phyloP scores from a whole-genome alignment of 2,797 vertebrate species.

The Pseudomugil gertrudae region DNA sequence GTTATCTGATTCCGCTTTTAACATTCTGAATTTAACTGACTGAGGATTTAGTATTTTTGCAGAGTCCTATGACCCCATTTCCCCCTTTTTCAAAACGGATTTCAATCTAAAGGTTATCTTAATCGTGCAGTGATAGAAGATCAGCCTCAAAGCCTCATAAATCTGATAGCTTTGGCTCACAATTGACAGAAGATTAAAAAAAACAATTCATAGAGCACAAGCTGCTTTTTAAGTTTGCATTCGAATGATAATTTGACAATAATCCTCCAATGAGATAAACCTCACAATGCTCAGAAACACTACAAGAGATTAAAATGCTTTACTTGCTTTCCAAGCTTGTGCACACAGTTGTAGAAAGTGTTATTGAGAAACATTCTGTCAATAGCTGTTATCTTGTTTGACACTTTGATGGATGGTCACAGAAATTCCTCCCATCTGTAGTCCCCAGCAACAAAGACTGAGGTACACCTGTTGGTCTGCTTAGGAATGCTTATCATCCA shows the following conservation, averaged over 20 bases:
- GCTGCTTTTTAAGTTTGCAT: too few relatives aligned
- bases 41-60: background rate
- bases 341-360: background rate
- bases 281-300: too few relatives aligned
- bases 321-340: background rate
- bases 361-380: background rate
- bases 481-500: conserved; percentile 7
- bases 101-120: too few relatives aligned
- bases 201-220: too few relatives aligned
- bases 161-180: too few relatives aligned
- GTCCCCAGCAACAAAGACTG: conserved; percentile 12
- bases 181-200: too few relatives aligned
- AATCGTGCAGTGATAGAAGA: too few relatives aligned
- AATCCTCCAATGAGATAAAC: too few relatives aligned
- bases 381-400: background rate
- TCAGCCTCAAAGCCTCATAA: too few relatives aligned
- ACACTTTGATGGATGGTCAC: conserved; percentile 1
- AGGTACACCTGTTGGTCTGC: background rate
- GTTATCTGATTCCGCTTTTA: background rate
- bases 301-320: too few relatives aligned
- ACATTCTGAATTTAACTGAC: background rate
- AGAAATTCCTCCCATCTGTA: conserved; percentile 34
- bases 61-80: background rate
- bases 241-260: too few relatives aligned
- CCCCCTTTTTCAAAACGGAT: background rate